These are phyloP conservation scores for Rhinatrema bivittatum DNA, from an alignment of 2,797 vertebrate genomes.

Conservation along the genomic window DNA sequence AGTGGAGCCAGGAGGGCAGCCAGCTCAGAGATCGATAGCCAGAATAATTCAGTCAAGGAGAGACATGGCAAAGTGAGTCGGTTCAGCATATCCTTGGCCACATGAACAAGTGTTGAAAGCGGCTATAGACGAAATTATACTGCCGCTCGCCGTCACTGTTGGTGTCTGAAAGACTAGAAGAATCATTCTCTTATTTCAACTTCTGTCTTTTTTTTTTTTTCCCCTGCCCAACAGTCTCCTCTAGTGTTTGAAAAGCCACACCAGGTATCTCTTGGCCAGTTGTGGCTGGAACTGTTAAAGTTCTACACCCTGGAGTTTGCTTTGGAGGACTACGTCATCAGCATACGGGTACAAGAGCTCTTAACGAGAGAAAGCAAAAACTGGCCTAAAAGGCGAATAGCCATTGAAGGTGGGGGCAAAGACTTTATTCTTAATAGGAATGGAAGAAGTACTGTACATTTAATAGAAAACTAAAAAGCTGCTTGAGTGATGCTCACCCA, in stretches of 20 bases:
- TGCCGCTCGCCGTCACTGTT: no score
- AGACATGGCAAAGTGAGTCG: constrained; percentile 78
- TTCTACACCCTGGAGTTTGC: constrained; percentile 98
- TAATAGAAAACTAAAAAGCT: no score
- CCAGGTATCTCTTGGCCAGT: constrained; percentile 71
- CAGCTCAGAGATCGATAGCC: constrained; percentile 46
- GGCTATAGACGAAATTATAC: no score
- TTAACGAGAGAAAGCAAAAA: constrained; percentile 88
- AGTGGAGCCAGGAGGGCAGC: constrained; percentile 45
- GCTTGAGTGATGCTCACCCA: no score
- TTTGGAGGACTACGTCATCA: constrained; percentile 91
- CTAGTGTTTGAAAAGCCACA: constrained; percentile 61
- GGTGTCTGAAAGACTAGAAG: no score
- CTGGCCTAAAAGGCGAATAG: constrained; percentile 92
- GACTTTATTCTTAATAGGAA: neutral
- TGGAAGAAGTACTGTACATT: neutral
- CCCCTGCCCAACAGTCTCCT: no score
- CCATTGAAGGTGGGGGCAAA: constrained; percentile 94
- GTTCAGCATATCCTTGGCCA: no score
- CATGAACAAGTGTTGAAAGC: no score
- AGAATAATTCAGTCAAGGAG: constrained; percentile 49
- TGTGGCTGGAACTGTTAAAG: constrained; percentile 91
- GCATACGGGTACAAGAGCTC: constrained; percentile 82
- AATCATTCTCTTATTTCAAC: no score
- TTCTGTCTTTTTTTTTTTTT: constrained; percentile 44